A percentile compares a stretch with the other conserved stretches of the same genome.
Conservation (phyloP, 2,888 invertebrate genomes). For the Xanthorhoe spadicearia region DNA sequence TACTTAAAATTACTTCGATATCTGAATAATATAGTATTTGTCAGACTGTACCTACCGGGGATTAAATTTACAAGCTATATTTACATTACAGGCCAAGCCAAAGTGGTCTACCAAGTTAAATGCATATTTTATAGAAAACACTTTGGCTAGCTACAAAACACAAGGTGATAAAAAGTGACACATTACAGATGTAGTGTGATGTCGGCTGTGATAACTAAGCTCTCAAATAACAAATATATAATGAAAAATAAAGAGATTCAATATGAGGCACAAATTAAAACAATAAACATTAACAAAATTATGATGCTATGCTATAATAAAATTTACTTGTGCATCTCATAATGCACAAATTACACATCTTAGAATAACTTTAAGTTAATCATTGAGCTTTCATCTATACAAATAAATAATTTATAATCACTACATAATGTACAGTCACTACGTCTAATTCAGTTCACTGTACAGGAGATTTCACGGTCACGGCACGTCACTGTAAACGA, state of each 20-base stretch:
- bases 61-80: constrained; percentile 5
- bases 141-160: constrained; percentile 19
- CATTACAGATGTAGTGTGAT: constrained; percentile 45
- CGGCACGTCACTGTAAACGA: constrained; percentile 32
- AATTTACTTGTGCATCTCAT: constrained; percentile 74
- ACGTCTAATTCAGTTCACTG: constrained; percentile 55
- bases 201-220: constrained; percentile 60
- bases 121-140: constrained; percentile 24
- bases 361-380: constrained; percentile 81
- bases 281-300: constrained; percentile 76
- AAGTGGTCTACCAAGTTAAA: constrained; percentile 19
- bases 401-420: constrained; percentile 77
- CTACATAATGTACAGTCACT: constrained; percentile 68
- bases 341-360: constrained; percentile 73
- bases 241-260: constrained; percentile 77
- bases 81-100: constrained; percentile 12
- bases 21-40: not conserved
- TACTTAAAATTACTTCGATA: not conserved
- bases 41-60: constrained; percentile 5
- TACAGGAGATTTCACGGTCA: constrained; percentile 59
- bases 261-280: constrained; percentile 78
- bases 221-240: constrained; percentile 48
- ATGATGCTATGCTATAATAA: constrained; percentile 66
- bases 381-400: constrained; percentile 84
- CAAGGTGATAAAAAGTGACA: constrained; percentile 14